Evolutionary conservation across 1,140 invertebrate genomes (phyloP).

Genomic region (Cydia strobilella): DNA sequence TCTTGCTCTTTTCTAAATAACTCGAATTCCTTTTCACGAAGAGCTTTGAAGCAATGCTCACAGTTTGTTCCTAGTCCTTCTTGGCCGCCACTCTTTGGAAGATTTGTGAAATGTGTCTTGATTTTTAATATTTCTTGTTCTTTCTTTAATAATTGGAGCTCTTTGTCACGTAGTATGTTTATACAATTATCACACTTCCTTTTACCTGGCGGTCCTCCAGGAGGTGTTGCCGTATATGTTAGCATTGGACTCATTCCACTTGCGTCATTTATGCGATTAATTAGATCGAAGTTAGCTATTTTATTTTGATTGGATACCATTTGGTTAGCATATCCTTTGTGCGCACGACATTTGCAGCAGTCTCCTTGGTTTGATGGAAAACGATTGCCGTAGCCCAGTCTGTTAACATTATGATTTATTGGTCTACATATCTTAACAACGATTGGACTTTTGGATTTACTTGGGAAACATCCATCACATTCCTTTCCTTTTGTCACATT

Average conservation of each 20-base stretch:
- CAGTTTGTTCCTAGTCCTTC: neutral
- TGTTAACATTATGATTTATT: neutral
- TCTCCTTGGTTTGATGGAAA: neutral
- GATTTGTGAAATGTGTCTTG: conserved; percentile 6
- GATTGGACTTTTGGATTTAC: neutral
- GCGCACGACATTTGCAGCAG: neutral
- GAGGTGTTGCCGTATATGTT: neutral
- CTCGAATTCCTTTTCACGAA: conserved; percentile 4
- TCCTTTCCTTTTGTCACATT: neutral
- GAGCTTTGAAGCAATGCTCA: conserved; percentile 1
- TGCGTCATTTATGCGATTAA: neutral
- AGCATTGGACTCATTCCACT: neutral
- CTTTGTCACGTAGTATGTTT: conserved; percentile 3
- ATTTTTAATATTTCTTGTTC: conserved; percentile 17
- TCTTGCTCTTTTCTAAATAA: conserved; percentile 6
- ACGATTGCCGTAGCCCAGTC: neutral
- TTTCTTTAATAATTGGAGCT: conserved; percentile 9
- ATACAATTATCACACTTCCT: conserved; percentile 2
- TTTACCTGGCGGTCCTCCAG: conserved; percentile 5
- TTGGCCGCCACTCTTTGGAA: neutral
- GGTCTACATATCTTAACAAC: neutral
- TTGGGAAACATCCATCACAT: neutral
- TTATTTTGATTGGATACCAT: neutral
- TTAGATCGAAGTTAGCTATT: neutral
- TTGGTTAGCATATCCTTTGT: neutral